These are phyloP conservation scores for Panagrolaimus sp. DNA, from an alignment of 1,140 invertebrate genomes.

Conservation along the genomic window DNA sequence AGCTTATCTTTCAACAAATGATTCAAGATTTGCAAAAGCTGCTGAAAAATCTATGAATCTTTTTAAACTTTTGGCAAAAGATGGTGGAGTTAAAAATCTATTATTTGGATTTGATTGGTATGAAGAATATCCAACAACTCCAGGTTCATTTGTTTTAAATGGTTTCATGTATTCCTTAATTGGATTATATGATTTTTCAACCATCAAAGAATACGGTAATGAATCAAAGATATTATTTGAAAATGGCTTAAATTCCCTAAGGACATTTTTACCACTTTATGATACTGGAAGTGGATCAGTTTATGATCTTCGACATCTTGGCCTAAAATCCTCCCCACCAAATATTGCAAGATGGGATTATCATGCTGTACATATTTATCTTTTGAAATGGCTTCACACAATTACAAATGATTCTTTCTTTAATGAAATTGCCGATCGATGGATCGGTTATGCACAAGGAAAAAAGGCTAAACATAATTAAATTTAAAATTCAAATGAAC, in stretches of 20 bases:
- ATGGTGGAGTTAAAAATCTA: conserved; percentile 73
- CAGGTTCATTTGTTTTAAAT: conserved; percentile 89
- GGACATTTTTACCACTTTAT: conserved; percentile 78
- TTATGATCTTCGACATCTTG: conserved; percentile 90
- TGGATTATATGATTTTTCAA: conserved; percentile 84
- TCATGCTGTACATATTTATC: conserved; percentile 94
- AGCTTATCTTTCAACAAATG: conserved; percentile 76
- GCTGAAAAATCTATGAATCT: conserved; percentile 75
- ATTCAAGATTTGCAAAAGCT: conserved; percentile 72
- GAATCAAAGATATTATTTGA: conserved; percentile 48
- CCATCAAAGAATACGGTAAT: conserved; percentile 57
- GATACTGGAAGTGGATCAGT: conserved; percentile 92
- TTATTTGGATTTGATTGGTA: conserved; percentile 74
- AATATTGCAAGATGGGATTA: conserved; percentile 88
- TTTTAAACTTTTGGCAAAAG: conserved; percentile 67
- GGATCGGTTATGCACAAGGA: conserved; percentile 93
- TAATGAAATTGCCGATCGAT: conserved; percentile 77
- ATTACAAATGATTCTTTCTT: conserved; percentile 78
- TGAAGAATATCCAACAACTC: conserved; percentile 94
- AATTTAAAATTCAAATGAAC: too few species aligned
- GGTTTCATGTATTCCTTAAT: conserved; percentile 96
- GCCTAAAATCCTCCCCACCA: conserved; percentile 75
- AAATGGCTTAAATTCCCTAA: conserved; percentile 64
- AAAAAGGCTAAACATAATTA: conserved; percentile 83
- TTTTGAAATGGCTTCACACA: conserved; percentile 79